These are phyloP conservation scores for Hyposoter didymator DNA, from an alignment of 2,888 invertebrate genomes.

Conservation along the genomic window DNA sequence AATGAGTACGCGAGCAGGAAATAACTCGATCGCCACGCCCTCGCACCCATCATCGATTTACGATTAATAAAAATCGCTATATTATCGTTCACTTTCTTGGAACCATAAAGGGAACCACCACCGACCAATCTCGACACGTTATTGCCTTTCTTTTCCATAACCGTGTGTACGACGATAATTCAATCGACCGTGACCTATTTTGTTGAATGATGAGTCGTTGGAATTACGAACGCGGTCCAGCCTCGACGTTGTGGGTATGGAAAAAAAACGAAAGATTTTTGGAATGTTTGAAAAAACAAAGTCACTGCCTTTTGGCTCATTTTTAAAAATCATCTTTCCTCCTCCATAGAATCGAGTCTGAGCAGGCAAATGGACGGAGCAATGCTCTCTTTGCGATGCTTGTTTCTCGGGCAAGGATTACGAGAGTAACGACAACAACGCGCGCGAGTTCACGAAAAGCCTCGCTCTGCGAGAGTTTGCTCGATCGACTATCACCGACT, in stretches of 20 bases:
- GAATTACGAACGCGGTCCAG: not conserved
- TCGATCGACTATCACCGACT: conserved; percentile 81
- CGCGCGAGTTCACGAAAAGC: conserved; percentile 51
- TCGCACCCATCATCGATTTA: conserved; percentile 55
- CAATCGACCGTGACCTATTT: not conserved
- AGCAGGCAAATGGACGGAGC: not conserved
- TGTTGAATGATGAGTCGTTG: not conserved
- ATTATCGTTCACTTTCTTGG: conserved; percentile 49
- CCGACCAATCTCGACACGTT: not conserved
- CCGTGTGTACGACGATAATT: not conserved
- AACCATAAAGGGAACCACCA: conserved; percentile 6
- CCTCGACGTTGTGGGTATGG: not conserved
- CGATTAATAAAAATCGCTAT: conserved; percentile 49
- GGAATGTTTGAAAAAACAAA: too few relatives aligned
- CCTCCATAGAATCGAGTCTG: not conserved
- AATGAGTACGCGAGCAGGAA: conserved; percentile 15
- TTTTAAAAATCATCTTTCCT: not conserved
- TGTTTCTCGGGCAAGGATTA: conserved; percentile 25
- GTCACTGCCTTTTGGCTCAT: too few relatives aligned
- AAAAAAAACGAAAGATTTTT: too few relatives aligned
- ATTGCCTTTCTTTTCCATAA: conserved; percentile 7
- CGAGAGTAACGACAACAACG: conserved; percentile 61
- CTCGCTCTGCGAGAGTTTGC: conserved; percentile 59
- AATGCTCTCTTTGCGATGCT: too few relatives aligned
- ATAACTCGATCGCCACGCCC: conserved; percentile 57